These are phyloP conservation scores for Xiphias gladius DNA, from an alignment of 2,113 vertebrate genomes.

Conservation along the genomic window DNA sequence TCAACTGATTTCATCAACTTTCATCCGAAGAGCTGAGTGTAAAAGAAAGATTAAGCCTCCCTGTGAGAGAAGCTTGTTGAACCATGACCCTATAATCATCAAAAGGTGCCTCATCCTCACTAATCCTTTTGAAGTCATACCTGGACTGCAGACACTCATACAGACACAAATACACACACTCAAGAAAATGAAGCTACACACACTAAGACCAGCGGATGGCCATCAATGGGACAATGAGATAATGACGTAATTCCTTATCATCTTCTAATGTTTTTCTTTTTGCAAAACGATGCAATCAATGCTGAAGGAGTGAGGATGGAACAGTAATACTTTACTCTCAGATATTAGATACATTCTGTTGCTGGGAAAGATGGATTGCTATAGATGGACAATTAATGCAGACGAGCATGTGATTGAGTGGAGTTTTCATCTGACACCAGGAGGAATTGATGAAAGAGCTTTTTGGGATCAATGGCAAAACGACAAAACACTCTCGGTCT, in stretches of 20 bases:
- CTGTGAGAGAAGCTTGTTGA: conserved; percentile 48
- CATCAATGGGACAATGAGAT: conserved; percentile 58
- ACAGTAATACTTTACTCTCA: conserved; percentile 25
- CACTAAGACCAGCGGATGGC: conserved; percentile 84
- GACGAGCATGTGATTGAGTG: conserved; percentile 14
- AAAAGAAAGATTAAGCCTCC: conserved; percentile 40
- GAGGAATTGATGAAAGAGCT: conserved; percentile 9
- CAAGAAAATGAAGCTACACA: conserved; percentile 38
- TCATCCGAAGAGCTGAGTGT: conserved; percentile 47
- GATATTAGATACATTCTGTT: conserved; percentile 20
- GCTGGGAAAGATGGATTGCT: conserved; percentile 29
- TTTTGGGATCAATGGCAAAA: conserved; percentile 15
- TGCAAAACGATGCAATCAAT: conserved; percentile 44
- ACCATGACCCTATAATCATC: conserved; percentile 47
- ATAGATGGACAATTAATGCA: conserved; percentile 29
- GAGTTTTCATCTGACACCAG: conserved; percentile 14
- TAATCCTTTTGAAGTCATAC: conserved; percentile 50
- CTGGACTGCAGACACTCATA: conserved; percentile 70
- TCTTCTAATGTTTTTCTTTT: conserved; percentile 20
- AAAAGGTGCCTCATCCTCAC: conserved; percentile 58
- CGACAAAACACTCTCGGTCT: not conserved
- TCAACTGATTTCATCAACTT: conserved; percentile 28
- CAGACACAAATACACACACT: conserved; percentile 56
- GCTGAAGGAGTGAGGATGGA: conserved; percentile 26
- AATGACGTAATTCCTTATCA: conserved; percentile 41